Base-by-base conservation (phyloP, 2,797 vertebrate genomes). In the Tokudaia muenninki region DNA sequence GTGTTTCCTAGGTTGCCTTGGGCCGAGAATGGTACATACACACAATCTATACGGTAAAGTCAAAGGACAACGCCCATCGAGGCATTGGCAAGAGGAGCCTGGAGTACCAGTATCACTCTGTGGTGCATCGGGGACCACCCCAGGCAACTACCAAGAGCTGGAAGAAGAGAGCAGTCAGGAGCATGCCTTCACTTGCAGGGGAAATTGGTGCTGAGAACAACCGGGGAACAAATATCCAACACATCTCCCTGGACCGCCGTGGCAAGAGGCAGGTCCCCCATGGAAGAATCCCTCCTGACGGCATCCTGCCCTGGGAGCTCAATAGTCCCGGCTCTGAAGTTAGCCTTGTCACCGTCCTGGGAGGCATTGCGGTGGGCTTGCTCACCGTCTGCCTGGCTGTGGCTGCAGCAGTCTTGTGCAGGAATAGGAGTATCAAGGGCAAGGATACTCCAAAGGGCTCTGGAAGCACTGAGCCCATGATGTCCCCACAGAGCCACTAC, bases 21-120 rank as follows among this genome's bases (percentile, higher is more conserved):
- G 99, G 99, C 10, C 98, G 99, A 8, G 99, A 99, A 97, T 99
- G 99, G 99, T 99, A 99, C 44, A 98, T 99, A 94, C 99, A 99
- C 96, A 99, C 99, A 9, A 99, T 99, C 97, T 99, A 99, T 97
- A 99, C 99, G 0, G 99, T 99, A 13, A 99, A 99, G 70, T 99
- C 99, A 17, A 99, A 98, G 97, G 99, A 99, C 89, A 99, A 96
- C 0, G 92, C 99, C 31, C 99, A 99, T 95, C 99, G 99, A 0
- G 99, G 99, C 26, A 99, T 99, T 0, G 99, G 99, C 70, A 99
- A 99, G 95, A 99, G 99, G 87, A 99, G 99, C 0, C 87, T 99
- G 34, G 99, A 99, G 92, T 92, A 91, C 14, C 98, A 95, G 86
- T 98, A 99, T 97, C 99, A 99, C 97, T 98, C 98, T 0, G 47